These are phyloP conservation scores for Caracal caracal DNA, from an alignment of 2,113 vertebrate species.

Conservation along the genomic window DNA sequence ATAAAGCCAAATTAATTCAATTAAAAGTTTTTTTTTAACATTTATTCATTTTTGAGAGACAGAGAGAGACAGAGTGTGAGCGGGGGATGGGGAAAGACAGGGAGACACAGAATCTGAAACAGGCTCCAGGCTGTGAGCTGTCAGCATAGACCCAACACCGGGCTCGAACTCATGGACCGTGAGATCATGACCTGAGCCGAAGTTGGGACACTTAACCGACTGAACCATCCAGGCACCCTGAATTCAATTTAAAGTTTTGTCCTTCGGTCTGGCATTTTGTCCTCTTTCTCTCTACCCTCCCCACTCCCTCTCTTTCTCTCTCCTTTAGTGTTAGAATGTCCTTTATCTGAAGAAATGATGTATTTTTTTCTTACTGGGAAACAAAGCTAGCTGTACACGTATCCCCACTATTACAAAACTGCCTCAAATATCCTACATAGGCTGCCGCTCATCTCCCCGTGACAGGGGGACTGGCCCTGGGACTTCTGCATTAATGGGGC, in stretches of 20 bases:
- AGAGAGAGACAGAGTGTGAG: too few relatives aligned
- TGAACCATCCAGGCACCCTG: too few relatives aligned
- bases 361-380: not conserved
- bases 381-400: not conserved
- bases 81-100: too few relatives aligned
- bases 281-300: not conserved
- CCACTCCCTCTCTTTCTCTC: not conserved
- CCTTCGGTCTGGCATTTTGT: not conserved
- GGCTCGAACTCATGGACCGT: too few relatives aligned
- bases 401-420: not conserved
- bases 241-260: not conserved
- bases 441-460: not conserved
- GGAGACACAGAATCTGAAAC: too few relatives aligned
- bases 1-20: conserved; percentile 11
- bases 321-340: not conserved
- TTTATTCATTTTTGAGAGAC: too few relatives aligned
- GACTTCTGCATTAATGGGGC: not conserved
- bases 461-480: not conserved
- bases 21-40: not conserved
- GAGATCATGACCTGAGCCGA: too few relatives aligned
- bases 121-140: too few relatives aligned
- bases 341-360: not conserved
- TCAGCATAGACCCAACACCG: too few relatives aligned
- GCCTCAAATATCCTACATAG: not conserved
- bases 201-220: too few relatives aligned